Base-by-base conservation (phyloP, 1,140 invertebrate genomes). In the Cydia splendana region DNA sequence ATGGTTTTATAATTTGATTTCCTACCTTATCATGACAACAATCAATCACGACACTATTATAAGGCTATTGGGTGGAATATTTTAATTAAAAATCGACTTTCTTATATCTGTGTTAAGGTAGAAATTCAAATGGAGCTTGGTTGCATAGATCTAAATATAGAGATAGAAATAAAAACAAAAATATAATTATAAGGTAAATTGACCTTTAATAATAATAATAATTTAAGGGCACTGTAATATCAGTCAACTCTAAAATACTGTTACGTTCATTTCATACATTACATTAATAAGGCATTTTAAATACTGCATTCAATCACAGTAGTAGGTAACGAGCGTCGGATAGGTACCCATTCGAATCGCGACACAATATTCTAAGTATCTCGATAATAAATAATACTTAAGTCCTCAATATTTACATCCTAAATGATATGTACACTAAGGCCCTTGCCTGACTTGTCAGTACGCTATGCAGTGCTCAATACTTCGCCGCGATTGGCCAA, bases 211-310 rank as follows among this genome's bases (percentile, higher is more conserved):
- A 88, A 85, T 84, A 85, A 85, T 85, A 90, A 90, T 92, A 93
- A 93, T 90, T 91, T 91, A 92, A 84, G 82, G 85, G 85, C 84
- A 90, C 88, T 88, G 91, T 87, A 91, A 87, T 89, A 91, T 85
- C 89, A 91, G 89, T 92, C 89, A 91, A 89, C 81, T 80, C 88
- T 93, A 91, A 90, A 93, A 91, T 93, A 92, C 90, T 92, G 90
- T 85, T 88, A 82, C 76, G 75, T 87, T 89, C 87, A 86, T 71
- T 71, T 71, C 48, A 65, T 85, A 83, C 86, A 85, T 88, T 87
- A 51, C 78, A 82, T 82, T 77, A 80, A 67, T 83, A 86, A 84
- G 81, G 86, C 77, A 84, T 81, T 24, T 78, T 82, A 86, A 76
- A 75, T 91, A 90, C 87, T 89, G 90, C 81, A 87, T 51, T 34